Base-by-base conservation (phyloP, 2,888 invertebrate species). In the Mayetiola destructor region DNA sequence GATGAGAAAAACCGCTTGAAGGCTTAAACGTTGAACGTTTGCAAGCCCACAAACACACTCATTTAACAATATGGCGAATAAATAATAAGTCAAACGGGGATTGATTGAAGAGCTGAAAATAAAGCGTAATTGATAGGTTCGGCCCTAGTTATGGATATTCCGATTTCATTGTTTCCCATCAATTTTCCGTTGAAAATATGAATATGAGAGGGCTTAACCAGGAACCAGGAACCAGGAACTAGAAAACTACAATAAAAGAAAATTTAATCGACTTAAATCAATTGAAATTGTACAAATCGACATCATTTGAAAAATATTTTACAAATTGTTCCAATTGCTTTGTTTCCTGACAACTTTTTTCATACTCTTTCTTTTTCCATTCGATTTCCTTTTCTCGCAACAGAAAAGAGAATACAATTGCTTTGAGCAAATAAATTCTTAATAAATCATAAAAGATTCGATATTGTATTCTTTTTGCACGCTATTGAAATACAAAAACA, bases 371-470 rank as follows among this genome's bases (percentile, higher is more conserved):
- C 21, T 40, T 12, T 40, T 14, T 40, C 40, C n/a, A n/a, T n/a
- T 39, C 18, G 4, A 16, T 18, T 18, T 39, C 18, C 5, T 18
- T 39, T 18, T 39, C 39, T 3, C 36, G 12, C 36, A 32, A 32
- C n/a, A 12, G 12, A 32, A 39, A 8, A 39, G 9, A 39, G 18
- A 39, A 39, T 18, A 39, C 16, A 16, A 20, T 9, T 20, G 20
- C 20, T 39, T 39, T 6, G 39, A 39, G 3, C 32, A 12, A 48
- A 48, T 48, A 48, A 48, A 48, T 48, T 48, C 27, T 48, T 48
- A 48, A 48, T 48, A 48, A 48, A 48, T 48, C 48, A 48, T 48
- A 48, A 48, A n/a, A n/a, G n/a, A n/a, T n/a, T n/a, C n/a, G n/a
- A n/a, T n/a, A n/a, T n/a, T n/a, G n/a, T n/a, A n/a, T n/a, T n/a